Evolutionary conservation across 2,888 invertebrate genomes (phyloP).

Genomic region (Ganaspis brasiliensis): DNA sequence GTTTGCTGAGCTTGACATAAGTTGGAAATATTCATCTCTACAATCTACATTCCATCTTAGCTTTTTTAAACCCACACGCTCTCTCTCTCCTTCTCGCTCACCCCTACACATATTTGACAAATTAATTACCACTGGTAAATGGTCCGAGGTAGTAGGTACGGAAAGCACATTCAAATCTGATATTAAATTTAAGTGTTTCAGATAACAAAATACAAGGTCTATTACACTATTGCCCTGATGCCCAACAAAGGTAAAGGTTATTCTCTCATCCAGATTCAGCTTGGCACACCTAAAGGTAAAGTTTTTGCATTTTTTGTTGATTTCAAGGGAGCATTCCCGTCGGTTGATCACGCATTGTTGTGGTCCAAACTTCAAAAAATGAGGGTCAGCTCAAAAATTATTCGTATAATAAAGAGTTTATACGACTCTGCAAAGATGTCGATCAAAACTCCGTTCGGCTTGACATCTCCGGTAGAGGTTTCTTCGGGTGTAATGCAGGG

Average conservation of each 20-base stretch:
- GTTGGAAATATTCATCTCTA: not conserved
- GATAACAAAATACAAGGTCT: not conserved
- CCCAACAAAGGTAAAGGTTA: not conserved
- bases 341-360: too few relatives aligned
- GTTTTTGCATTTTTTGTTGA: too few relatives aligned
- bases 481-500: slow-evolving; percentile 56
- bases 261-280: not conserved
- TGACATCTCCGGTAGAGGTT: slow-evolving; percentile 50
- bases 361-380: slow-evolving; percentile 21
- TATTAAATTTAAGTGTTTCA: not conserved
- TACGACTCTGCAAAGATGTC: slow-evolving; percentile 44
- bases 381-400: slow-evolving; percentile 57
- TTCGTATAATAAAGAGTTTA: slow-evolving; percentile 48
- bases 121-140: not conserved
- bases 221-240: not conserved
- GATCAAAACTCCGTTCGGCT: slow-evolving; percentile 48
- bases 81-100: not conserved
- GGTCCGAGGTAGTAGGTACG: not conserved
- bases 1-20: not conserved
- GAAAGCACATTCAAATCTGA: not conserved
- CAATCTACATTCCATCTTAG: not conserved
- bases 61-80: not conserved
- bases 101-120: not conserved
- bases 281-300: too few relatives aligned
- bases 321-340: too few relatives aligned